Evolutionary conservation across 92 coral and sea anemone species (phyloP), one percentile per base, ranked within the genome.

Genomic region (Epizoanthus stellaris): DNA sequence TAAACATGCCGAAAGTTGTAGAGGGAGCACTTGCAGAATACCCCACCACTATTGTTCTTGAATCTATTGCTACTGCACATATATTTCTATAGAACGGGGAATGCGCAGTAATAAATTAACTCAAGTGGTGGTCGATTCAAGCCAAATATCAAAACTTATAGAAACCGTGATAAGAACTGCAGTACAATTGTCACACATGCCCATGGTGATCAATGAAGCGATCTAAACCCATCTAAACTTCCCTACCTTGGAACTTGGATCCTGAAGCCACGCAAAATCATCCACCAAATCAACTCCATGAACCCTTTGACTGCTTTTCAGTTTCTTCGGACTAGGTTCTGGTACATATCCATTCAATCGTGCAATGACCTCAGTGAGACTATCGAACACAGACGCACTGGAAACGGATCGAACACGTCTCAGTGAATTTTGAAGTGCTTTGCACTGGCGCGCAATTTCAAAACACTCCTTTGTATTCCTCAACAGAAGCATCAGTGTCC

Each of bases 211-310:
- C 25, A 23, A 43, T 43, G 49, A 43, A 8, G 49, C 34, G 34
- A 63, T n/a, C 20, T 23, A 23, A n/a, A 59, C 34, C 13, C 11
- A 16, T 11, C 23, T 47, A 25, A 47, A 49, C 19, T 34, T 43
- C 8, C 87, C 61, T 64, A 95, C 98, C 92, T 82, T 87, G 15
- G 92, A 87, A 81, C 85, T 80, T 11, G 76, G 83, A 19, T 95
- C 56, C 52, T 88, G 93, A 7, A 95, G 87, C 98, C 98, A 95
- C 14, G 92, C 67, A 80, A 89, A 93, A 74, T 95, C 92, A 76
- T 95, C 98, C 42, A 87, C 82, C 36, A 94, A 77, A 54, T 87
- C 87, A 73, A 85, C 92, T n/a, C 98, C 98, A 77, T 94, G 95
- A 2, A 94, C 17, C 21, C 67, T 87, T 47, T 84, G 87, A 71